Percentiles rank a stretch among this genome's conserved stretches.
These are phyloP conservation scores for Anarsia innoxiella DNA, from an alignment of 2,888 invertebrate species.

Conservation along the genomic window DNA sequence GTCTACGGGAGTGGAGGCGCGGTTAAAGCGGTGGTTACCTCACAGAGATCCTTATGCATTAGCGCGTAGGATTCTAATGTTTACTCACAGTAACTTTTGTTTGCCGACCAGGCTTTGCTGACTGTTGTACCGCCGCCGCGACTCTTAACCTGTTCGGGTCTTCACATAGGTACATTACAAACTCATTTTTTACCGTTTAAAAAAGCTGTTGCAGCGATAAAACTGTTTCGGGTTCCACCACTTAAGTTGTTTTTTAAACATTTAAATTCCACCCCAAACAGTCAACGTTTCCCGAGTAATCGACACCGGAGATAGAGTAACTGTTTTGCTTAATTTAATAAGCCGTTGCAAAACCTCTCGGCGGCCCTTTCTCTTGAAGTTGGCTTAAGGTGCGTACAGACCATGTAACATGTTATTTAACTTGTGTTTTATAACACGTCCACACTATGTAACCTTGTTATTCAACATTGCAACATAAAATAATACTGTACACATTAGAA, in stretches of 20 bases:
- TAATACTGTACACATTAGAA: no score
- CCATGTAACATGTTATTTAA: no score
- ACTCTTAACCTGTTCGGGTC: conserved; percentile 45
- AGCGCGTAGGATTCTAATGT: conserved; percentile 48
- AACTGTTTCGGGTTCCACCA: conserved; percentile 15
- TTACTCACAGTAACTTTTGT: conserved; percentile 52
- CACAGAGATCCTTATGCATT: conserved; percentile 46
- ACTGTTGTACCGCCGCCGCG: conserved; percentile 37
- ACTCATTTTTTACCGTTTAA: conserved; percentile 27
- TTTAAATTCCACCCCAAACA: conserved; percentile 17
- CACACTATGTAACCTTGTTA: no score
- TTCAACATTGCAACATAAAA: no score
- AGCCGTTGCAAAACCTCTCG: conserved; percentile 18
- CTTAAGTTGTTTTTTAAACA: conserved; percentile 10
- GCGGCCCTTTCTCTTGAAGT: conserved; percentile 23
- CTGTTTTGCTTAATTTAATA: conserved; percentile 28
- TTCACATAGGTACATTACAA: conserved; percentile 28
- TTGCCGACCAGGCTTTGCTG: conserved; percentile 51
- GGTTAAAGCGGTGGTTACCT: conserved; percentile 23
- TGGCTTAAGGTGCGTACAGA: no score
- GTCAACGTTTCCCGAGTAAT: conserved; percentile 17
- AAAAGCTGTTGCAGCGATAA: conserved; percentile 9
- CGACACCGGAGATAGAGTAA: conserved; percentile 21
- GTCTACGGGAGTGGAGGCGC: conserved; percentile 22
- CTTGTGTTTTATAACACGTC: no score